phyloP scores from a whole-genome alignment of 2,888 invertebrate genomes.

The Coleophora deauratella region DNA sequence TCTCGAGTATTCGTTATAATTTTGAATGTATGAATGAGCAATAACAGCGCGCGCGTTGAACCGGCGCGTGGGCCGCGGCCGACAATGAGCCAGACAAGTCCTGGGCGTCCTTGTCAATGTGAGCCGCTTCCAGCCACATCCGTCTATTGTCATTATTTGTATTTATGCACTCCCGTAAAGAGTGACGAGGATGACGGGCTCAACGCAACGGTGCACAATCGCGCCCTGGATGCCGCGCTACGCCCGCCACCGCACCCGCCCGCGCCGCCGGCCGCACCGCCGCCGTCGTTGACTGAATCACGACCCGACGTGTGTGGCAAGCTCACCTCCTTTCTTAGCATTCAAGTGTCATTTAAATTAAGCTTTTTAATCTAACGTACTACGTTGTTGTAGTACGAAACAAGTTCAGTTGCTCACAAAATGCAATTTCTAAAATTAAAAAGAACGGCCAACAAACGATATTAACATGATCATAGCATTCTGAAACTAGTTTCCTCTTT shows the following conservation, averaged over 20 bases:
- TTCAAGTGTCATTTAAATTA: background rate
- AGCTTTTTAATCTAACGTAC: no score
- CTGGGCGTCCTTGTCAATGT: conserved; percentile 74
- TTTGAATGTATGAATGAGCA: conserved; percentile 74
- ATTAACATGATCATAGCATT: conserved; percentile 47
- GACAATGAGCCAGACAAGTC: conserved; percentile 67
- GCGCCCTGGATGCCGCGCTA: conserved; percentile 9
- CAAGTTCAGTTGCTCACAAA: no score
- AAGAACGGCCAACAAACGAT: no score
- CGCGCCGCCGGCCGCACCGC: background rate
- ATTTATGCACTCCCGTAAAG: conserved; percentile 63
- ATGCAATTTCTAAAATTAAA: no score
- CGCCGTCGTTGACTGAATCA: background rate
- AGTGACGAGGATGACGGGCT: conserved; percentile 50
- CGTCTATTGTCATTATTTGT: conserved; percentile 71
- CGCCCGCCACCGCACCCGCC: conserved; percentile 1
- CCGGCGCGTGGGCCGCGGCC: conserved; percentile 63
- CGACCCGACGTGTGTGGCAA: background rate
- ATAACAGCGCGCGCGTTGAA: conserved; percentile 49
- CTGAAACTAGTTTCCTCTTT: conserved; percentile 44
- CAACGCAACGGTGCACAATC: conserved; percentile 25
- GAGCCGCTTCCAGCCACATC: conserved; percentile 72
- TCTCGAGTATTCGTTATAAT: conserved; percentile 61
- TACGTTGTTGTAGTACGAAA: no score
- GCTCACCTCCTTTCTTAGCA: background rate